Evolutionary conservation across 2,797 vertebrate genomes (phyloP).

Genomic region (Manis javanica): DNA sequence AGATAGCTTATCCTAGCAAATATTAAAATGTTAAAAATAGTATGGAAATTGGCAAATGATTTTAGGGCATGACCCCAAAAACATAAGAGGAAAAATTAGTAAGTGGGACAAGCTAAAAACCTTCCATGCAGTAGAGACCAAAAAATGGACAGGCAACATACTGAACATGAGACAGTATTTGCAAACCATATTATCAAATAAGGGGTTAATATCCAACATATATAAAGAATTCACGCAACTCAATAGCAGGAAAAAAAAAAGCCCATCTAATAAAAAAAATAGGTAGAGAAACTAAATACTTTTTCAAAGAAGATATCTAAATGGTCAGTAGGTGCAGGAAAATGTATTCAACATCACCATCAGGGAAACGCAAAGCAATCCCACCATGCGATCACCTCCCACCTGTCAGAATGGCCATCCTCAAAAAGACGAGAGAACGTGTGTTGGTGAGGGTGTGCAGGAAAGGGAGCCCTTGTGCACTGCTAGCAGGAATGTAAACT

Average conservation of each 20-base stretch:
- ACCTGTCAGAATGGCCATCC: background rate
- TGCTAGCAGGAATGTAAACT: too few species aligned
- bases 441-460: accelerated
- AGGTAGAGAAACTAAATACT: background rate
- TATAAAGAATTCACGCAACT: too few species aligned
- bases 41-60: background rate
- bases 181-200: too few species aligned
- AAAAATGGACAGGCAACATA: background rate
- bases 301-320: background rate
- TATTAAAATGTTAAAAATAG: background rate
- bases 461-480: background rate
- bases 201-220: background rate
- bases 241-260: background rate
- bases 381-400: background rate
- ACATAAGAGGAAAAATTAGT: background rate
- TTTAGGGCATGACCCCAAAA: background rate
- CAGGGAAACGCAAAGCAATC: background rate
- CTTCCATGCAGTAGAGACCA: too few species aligned
- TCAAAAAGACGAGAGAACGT: accelerated
- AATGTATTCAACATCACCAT: background rate
- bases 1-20: background rate
- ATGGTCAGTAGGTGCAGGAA: background rate
- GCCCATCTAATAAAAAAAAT: too few species aligned
- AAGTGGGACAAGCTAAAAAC: background rate
- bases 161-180: background rate